These are phyloP conservation scores for Astyanax mexicanus DNA, from an alignment of 2,797 vertebrate genomes.

Conservation along the genomic window DNA sequence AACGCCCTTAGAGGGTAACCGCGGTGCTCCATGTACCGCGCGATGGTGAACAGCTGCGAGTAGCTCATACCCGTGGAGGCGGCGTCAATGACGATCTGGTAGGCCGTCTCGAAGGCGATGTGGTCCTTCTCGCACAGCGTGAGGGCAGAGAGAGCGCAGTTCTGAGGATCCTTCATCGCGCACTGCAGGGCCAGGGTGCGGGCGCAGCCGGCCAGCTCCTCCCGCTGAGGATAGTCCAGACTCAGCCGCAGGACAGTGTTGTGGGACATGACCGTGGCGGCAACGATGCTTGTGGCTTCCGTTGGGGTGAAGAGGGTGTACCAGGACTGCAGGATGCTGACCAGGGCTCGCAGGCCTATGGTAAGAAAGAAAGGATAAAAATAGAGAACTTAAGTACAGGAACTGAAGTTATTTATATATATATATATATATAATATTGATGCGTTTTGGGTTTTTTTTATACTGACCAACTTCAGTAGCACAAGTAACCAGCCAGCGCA, in stretches of 20 bases:
- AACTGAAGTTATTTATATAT: not conserved
- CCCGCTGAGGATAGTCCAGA: constrained; percentile 94
- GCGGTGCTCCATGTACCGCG: constrained; percentile 93
- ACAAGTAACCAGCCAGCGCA: constrained; percentile 97
- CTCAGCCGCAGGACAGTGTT: constrained; percentile 95
- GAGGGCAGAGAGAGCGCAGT: constrained; percentile 94
- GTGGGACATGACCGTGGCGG: constrained; percentile 95
- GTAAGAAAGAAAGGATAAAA: not conserved
- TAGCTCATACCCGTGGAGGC: constrained; percentile 88
- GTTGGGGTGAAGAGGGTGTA: constrained; percentile 98
- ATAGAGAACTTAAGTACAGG: not conserved
- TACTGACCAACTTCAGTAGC: constrained; percentile 98
- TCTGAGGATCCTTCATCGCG: constrained; percentile 98
- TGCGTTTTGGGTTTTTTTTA: not conserved
- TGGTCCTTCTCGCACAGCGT: constrained; percentile 99
- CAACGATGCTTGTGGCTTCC: constrained; percentile 97
- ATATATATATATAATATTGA: not conserved
- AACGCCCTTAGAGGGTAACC: constrained; percentile 95
- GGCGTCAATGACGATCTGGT: constrained; percentile 88
- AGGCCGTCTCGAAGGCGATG: constrained; percentile 90
- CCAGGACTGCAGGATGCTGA: constrained; percentile 98
- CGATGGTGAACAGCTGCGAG: constrained; percentile 89
- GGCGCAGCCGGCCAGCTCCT: constrained; percentile 95
- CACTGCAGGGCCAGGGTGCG: constrained; percentile 95
- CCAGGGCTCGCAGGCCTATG: constrained; percentile 91